Conservation (phyloP, 2,113 vertebrate species). For the Melozone crissalis region DNA sequence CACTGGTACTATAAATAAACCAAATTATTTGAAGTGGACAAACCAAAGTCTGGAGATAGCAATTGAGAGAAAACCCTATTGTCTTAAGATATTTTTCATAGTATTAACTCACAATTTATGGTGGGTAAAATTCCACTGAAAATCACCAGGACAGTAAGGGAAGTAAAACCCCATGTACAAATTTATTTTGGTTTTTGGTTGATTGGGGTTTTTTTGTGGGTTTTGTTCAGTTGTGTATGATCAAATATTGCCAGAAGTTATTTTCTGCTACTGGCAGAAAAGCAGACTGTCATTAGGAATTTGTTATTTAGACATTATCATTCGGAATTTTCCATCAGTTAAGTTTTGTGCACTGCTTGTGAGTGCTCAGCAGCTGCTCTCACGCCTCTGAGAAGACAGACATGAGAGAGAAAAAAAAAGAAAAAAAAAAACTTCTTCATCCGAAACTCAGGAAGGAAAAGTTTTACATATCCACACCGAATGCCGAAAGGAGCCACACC, state of each 20-base stretch:
- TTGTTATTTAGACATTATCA: neutral
- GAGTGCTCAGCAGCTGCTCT: rapidly evolving
- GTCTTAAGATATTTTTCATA: neutral
- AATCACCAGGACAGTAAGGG: neutral
- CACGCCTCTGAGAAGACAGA: neutral
- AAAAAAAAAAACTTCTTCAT: neutral
- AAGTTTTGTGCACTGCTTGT: rapidly evolving
- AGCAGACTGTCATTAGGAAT: neutral
- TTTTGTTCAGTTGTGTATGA: neutral
- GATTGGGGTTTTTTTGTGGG: rapidly evolving
- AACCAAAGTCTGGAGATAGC: neutral
- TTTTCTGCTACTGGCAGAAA: neutral
- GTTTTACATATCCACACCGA: rapidly evolving
- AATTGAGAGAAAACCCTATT: neutral
- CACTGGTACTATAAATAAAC: neutral
- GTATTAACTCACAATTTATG: neutral
- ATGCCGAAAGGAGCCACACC: neutral
- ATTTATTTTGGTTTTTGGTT: neutral
- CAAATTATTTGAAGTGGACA: neutral
- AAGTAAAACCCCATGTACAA: neutral
- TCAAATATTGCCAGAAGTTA: neutral
- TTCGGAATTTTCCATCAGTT: neutral
- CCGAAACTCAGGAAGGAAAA: rapidly evolving
- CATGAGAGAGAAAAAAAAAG: too few relatives aligned
- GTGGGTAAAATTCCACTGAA: neutral